A percentile compares a stretch with the other conserved stretches of the same genome.
Evolutionary conservation across 1,140 invertebrate species (phyloP).

Genomic region (Stegodyphus dumicola): DNA sequence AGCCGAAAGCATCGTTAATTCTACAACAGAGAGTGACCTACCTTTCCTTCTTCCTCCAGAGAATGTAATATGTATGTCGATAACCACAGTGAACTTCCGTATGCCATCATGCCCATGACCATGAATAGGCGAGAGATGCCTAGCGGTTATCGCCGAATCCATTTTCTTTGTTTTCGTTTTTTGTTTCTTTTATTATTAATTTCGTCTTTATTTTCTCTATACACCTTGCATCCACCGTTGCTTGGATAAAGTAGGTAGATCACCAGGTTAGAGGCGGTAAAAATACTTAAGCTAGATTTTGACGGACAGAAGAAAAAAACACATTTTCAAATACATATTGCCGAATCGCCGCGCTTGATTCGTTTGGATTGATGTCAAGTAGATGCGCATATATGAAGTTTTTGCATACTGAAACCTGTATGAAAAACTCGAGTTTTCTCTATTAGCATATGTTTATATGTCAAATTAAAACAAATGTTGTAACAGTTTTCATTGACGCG

Average conservation of each 20-base stretch:
- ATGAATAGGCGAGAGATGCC: conserved; percentile 13
- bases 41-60: conserved; percentile 8
- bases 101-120: conserved; percentile 24
- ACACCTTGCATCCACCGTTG: not conserved
- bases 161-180: conserved; percentile 3
- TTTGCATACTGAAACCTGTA: too few species aligned
- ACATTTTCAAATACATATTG: too few species aligned
- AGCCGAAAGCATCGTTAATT: not conserved
- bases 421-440: too few species aligned
- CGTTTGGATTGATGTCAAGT: too few species aligned
- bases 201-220: not conserved
- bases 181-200: not conserved
- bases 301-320: too few species aligned
- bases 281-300: too few species aligned
- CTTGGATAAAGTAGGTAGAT: not conserved
- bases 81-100: conserved; percentile 50
- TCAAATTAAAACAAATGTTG: too few species aligned
- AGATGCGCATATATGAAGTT: too few species aligned
- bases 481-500: too few species aligned
- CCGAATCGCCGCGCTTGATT: too few species aligned
- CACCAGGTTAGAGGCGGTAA: not conserved
- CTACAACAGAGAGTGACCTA: conserved; percentile 14
- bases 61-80: conserved; percentile 32
- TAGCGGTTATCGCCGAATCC: conserved; percentile 17
- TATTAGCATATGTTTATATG: too few species aligned